Percentiles rank a stretch among this genome's conserved stretches.
Conservation (phyloP, 2,888 invertebrate species). For the Hyalella azteca region DNA sequence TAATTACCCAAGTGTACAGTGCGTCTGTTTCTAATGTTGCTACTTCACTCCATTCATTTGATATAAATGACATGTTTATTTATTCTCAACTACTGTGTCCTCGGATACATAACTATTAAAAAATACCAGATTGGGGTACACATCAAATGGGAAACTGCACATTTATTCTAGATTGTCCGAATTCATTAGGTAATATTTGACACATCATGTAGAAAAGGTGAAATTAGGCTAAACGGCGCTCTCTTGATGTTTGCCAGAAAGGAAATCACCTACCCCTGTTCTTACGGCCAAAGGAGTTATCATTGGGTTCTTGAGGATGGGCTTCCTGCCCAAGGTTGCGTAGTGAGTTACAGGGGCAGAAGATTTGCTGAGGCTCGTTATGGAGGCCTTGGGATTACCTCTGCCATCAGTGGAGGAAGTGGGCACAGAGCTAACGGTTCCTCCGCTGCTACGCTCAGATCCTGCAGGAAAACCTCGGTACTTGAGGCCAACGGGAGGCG, state of each 20-base stretch:
- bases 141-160: neutral
- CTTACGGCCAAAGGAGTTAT: conserved; percentile 7
- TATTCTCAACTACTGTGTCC: no score
- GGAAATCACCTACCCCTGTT: conserved; percentile 26
- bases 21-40: no score
- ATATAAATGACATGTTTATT: no score
- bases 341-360: conserved; percentile 37
- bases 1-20: no score
- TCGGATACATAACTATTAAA: neutral
- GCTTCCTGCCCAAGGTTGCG: conserved; percentile 31
- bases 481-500: neutral
- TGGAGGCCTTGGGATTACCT: conserved; percentile 24
- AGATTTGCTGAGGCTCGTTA: conserved; percentile 12
- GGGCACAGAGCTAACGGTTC: neutral
- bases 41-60: no score
- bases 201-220: neutral
- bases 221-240: conserved; percentile 11
- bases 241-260: conserved; percentile 26
- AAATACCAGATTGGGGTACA: neutral
- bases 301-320: conserved; percentile 20
- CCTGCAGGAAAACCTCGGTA: neutral
- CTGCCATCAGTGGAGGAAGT: neutral
- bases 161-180: neutral
- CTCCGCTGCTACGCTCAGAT: neutral
- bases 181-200: neutral